Conservation (phyloP, 2,113 vertebrate species). For the Eptesicus fuscus region DNA sequence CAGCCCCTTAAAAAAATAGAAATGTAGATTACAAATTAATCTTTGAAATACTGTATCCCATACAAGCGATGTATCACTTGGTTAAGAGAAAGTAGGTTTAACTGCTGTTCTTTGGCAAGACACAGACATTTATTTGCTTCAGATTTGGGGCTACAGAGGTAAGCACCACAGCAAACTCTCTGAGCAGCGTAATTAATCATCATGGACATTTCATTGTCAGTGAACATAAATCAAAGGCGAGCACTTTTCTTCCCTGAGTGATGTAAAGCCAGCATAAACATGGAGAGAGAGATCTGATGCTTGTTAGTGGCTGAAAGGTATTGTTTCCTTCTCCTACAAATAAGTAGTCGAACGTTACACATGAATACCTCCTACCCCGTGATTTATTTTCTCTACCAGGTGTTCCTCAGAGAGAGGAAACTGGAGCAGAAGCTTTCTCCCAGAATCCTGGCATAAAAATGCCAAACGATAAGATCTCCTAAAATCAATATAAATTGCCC, state of each 20-base stretch:
- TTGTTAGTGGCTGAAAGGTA: slow-evolving; percentile 52
- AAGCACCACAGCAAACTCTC: slow-evolving; percentile 59
- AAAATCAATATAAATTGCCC: slow-evolving; percentile 9
- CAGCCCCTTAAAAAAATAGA: neutral
- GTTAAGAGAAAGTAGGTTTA: slow-evolving; percentile 51
- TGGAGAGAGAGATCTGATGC: slow-evolving; percentile 57
- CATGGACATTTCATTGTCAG: slow-evolving; percentile 72
- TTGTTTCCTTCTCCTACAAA: slow-evolving; percentile 66
- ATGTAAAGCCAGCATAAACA: slow-evolving; percentile 48
- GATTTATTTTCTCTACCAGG: slow-evolving; percentile 65
- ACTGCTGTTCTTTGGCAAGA: slow-evolving; percentile 46
- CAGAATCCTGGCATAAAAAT: neutral
- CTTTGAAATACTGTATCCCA: neutral
- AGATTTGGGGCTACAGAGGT: slow-evolving; percentile 40
- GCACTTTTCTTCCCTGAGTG: slow-evolving; percentile 54
- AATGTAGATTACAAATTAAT: neutral
- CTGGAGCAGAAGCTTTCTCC: neutral
- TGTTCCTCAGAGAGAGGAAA: neutral
- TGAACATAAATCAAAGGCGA: slow-evolving; percentile 78
- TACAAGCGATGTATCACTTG: neutral
- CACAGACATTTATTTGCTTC: slow-evolving; percentile 71
- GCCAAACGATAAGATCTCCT: neutral
- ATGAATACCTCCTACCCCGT: slow-evolving; percentile 49
- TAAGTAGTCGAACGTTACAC: slow-evolving; percentile 47
- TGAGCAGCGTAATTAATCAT: slow-evolving; percentile 77